Evolutionary conservation across 2,888 invertebrate genomes (phyloP), one percentile per base, ranked within the genome.

Genomic region (Resseliella maxima): DNA sequence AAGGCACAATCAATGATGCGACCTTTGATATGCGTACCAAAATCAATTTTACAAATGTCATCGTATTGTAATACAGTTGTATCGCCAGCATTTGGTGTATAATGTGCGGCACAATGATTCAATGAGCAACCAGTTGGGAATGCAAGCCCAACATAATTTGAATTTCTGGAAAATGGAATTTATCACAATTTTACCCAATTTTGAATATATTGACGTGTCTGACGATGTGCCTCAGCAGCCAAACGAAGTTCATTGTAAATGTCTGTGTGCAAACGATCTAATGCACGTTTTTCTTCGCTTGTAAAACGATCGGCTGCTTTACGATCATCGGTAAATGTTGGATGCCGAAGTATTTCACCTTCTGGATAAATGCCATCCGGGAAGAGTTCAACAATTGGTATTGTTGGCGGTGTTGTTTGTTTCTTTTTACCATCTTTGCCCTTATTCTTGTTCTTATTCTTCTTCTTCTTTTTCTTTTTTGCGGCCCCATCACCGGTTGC

Each of bases 61-160:
- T 99, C 98, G 89, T 96, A 96, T 88, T 96, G 94, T 85, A 99
- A 92, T 15, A 99, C 98, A 0, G 99, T 99, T 15, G 95, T 93
- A 91, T 99, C 99, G 18, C 98, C 99, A 86, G 98, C 98, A 91
- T 99, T 99, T 5, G 99, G 99, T 21, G 99, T 99, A 90, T 99
- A 99, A 92, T 99, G 99, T 86, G 99, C 99, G 86, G 99, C 99
- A 90, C 99, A 99, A 91, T 99, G 96, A 92, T 99, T 99, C 86
- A 99, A 93, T n/a, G 98, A 99, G 90, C 99, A 99, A 0, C 99
- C 99, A 0, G 99, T 99, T 0, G 99, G 99, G 91, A 99, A 99
- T 10, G 97, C 97, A 87, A 97, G 91, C 0, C 97, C 99, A 0
- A 99, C 98, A n/a, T n/a, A n/a, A n/a, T n/a, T n/a, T n/a, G n/a